Percentiles rank a stretch among this genome's conserved stretches.
Conservation (phyloP, 2,888 invertebrate genomes). For the Watsonalla cultraria region DNA sequence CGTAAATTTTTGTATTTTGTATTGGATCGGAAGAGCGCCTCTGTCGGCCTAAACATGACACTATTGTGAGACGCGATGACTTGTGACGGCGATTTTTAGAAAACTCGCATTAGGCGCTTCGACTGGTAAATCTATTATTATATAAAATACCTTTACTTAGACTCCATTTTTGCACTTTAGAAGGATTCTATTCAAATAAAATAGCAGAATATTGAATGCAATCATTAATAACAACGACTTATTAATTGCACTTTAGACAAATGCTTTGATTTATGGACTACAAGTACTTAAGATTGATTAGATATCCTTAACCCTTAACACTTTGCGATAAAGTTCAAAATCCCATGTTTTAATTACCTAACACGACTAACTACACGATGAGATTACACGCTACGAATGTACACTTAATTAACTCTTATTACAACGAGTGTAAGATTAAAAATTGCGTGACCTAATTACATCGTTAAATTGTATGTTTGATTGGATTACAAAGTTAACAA, state of each 20-base stretch:
- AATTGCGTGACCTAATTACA: not conserved
- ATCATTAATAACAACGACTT: slow-evolving; percentile 49
- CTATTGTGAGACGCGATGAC: no score
- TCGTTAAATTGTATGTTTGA: not conserved
- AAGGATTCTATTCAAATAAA: no score
- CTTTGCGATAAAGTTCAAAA: not conserved
- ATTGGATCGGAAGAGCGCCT: no score
- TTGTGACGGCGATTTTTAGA: no score
- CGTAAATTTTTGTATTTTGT: no score
- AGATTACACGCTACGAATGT: not conserved
- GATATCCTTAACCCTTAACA: not conserved
- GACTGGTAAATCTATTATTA: no score
- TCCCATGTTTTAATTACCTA: not conserved
- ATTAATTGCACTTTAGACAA: slow-evolving; percentile 64
- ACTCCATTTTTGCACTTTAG: no score
- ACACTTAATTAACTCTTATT: not conserved
- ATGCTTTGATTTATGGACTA: slow-evolving; percentile 59
- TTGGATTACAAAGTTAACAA: not conserved
- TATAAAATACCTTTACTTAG: no score
- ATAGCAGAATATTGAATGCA: no score
- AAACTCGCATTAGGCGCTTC: no score
- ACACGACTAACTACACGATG: not conserved
- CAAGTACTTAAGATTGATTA: slow-evolving; percentile 29
- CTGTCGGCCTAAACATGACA: no score
- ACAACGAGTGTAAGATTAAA: not conserved